Conservation (phyloP, 2,113 vertebrate species). For the Corynorhinus townsendii region DNA sequence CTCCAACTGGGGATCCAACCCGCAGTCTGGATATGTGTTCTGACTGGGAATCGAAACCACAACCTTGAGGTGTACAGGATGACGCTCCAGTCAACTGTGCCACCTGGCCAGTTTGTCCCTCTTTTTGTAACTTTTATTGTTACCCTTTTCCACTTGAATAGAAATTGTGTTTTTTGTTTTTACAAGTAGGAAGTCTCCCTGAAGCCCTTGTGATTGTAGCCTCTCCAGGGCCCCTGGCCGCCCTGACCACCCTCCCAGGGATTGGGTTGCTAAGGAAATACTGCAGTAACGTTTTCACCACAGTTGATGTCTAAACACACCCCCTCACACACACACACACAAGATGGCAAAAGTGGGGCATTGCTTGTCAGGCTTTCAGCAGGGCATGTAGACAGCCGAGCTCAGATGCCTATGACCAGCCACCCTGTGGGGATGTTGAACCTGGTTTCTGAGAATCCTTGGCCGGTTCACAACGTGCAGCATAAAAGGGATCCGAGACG, state of each 20-base stretch:
- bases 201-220: background rate
- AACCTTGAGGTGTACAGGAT: too few relatives aligned
- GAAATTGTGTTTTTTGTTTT: background rate
- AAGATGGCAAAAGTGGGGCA: accelerated
- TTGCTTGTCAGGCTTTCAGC: too few relatives aligned
- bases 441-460: background rate
- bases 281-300: accelerated
- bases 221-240: background rate
- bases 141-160: background rate
- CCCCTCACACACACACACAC: background rate
- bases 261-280: background rate
- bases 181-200: background rate
- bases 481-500: too few relatives aligned
- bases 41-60: too few relatives aligned
- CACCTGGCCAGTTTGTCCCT: background rate
- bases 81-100: too few relatives aligned
- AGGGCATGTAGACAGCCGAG: accelerated
- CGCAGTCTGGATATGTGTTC: too few relatives aligned
- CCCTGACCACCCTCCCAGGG: background rate
- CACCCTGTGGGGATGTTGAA: background rate
- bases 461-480: accelerated
- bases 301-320: background rate
- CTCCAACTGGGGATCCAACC: too few relatives aligned
- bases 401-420: background rate
- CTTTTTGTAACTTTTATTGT: background rate